Evolutionary conservation across 2,888 invertebrate genomes (phyloP), one percentile per base, ranked within the genome.

Genomic region (Physocephala rufipes): DNA sequence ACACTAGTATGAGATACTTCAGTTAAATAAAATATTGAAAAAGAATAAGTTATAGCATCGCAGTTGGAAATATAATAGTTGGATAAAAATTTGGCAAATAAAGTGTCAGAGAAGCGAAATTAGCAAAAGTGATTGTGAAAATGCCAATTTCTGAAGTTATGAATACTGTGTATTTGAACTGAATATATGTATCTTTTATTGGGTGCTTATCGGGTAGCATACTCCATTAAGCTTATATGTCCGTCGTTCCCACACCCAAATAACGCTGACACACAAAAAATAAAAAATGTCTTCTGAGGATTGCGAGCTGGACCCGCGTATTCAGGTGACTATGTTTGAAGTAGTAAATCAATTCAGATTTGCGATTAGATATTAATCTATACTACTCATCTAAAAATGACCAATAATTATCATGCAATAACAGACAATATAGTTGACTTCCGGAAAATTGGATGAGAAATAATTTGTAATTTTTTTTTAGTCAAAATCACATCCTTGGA

Each of bases 251-350:
- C 45, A 7, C 13, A 36, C 36, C 36, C 9, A 36, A 36, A 36
- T 36, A 9, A 36, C 4, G 36, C 36, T 24, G 49, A 49, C 15
- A 49, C n/a, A 64, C 24, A 58, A 58, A 67, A 43, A 13, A 24
- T n/a, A 16, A 49, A 30, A 28, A 70, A 76, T 76, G 75, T 73
- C 75, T 64, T 73, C 80, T 74, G 84, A 84, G 75, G 82, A 82
- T 59, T 78, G 80, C 78, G 84, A 84, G 76, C 81, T 84, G 81
- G 85, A 85, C 79, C 85, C 85, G 77, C 85, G 83, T 74, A 84
- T 84, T 78, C 85, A 85, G 85, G 84, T 84, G 73, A 82, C 71
- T 47, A 28, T 81, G 4, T n/a, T n/a, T n/a, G n/a, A n/a, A n/a
- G n/a, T n/a, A n/a, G n/a, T n/a, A n/a, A n/a, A n/a, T 36, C 9